A percentile compares a stretch with the other conserved stretches of the same genome.
These are phyloP conservation scores for Brachymystax lenok DNA, from an alignment of 2,797 vertebrate genomes.

Conservation along the genomic window DNA sequence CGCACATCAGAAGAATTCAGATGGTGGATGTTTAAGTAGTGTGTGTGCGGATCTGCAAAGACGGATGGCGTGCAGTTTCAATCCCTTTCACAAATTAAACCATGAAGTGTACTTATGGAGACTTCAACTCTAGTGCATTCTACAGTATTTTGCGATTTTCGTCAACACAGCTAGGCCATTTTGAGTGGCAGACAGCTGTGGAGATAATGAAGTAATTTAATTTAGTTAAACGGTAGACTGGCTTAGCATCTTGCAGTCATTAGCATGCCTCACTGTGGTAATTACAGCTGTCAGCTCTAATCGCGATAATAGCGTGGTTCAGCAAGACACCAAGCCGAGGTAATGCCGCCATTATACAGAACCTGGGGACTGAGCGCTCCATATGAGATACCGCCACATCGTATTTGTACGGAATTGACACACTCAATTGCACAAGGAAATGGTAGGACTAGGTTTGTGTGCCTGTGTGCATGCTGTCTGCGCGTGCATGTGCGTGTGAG, in stretches of 20 bases:
- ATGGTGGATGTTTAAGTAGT: not conserved
- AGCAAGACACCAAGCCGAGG: no score
- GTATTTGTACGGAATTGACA: no score
- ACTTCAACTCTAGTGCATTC: not conserved
- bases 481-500: no score
- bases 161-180: not conserved
- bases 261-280: not conserved
- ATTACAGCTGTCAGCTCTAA: not conserved
- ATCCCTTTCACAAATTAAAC: not conserved
- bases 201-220: not conserved
- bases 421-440: no score
- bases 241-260: not conserved
- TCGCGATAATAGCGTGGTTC: no score
- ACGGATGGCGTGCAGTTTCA: no score
- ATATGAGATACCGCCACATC: no score
- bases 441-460: no score
- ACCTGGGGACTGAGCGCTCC: no score
- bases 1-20: not conserved
- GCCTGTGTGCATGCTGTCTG: not conserved
- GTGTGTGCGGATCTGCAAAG: not conserved
- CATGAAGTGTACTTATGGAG: not conserved
- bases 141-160: not conserved
- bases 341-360: no score
- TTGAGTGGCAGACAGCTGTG: not conserved
- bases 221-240: not conserved